Evolutionary conservation across 2,888 invertebrate species (phyloP).

Genomic region (Volucella bombylans): DNA sequence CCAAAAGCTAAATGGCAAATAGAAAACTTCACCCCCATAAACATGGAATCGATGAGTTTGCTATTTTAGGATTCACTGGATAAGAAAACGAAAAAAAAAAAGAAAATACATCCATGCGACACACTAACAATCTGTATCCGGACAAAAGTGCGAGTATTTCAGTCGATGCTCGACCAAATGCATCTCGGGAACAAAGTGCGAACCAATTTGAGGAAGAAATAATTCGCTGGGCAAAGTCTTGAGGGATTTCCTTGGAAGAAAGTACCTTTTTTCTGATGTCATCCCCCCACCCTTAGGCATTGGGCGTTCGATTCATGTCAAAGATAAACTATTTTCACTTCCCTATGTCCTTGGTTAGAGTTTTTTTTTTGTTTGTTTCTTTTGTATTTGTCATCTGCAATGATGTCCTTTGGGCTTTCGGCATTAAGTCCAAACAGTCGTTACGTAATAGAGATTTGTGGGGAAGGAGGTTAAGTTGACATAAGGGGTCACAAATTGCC

Average conservation of each 20-base stretch:
- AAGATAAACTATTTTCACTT: slow-evolving; percentile 74
- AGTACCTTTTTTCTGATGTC: slow-evolving; percentile 26
- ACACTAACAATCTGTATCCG: slow-evolving; percentile 7
- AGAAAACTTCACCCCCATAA: slow-evolving; percentile 58
- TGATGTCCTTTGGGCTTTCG: slow-evolving; percentile 62
- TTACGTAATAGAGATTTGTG: slow-evolving; percentile 72
- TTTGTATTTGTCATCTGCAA: slow-evolving; percentile 50
- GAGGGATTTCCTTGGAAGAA: slow-evolving; percentile 56
- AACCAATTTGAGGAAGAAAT: slow-evolving; percentile 48
- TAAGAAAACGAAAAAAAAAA: neutral
- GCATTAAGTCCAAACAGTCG: slow-evolving; percentile 65
- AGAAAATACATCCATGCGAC: neutral
- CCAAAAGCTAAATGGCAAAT: slow-evolving; percentile 69
- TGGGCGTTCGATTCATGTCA: slow-evolving; percentile 67
- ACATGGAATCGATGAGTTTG: slow-evolving; percentile 58
- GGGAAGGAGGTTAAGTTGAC: slow-evolving; percentile 63
- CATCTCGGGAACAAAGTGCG: slow-evolving; percentile 32
- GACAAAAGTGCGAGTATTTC: slow-evolving; percentile 10
- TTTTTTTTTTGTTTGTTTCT: slow-evolving; percentile 23
- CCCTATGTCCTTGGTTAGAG: slow-evolving; percentile 9
- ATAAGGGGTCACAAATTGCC: slow-evolving; percentile 72
- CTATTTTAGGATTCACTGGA: slow-evolving; percentile 63
- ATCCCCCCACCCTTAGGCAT: slow-evolving; percentile 4
- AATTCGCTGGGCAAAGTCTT: slow-evolving; percentile 55
- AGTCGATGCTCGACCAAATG: slow-evolving; percentile 31